A percentile compares a stretch with the other conserved stretches of the same genome.
Conservation (phyloP, 2,888 invertebrate genomes). For the Drosophila pseudotakahashii region DNA sequence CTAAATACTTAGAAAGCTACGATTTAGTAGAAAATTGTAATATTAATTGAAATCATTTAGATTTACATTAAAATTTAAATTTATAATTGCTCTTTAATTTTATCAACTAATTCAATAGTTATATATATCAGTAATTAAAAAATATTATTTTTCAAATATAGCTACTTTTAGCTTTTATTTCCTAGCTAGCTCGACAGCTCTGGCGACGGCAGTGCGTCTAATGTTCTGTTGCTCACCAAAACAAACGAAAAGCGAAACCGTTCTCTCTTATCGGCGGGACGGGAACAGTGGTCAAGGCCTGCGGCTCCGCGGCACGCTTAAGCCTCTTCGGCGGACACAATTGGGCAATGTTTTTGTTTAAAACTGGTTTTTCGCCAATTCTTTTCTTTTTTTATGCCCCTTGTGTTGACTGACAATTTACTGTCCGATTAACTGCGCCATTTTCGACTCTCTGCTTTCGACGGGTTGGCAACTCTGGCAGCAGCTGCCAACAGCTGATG, state of each 20-base stretch:
- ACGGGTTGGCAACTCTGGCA: slow-evolving; percentile 56
- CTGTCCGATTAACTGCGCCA: slow-evolving; percentile 46
- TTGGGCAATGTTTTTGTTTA: slow-evolving; percentile 28
- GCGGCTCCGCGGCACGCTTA: slow-evolving; percentile 1
- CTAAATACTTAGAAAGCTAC: too few relatives aligned
- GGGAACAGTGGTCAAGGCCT: slow-evolving; percentile 56
- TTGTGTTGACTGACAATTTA: slow-evolving; percentile 7
- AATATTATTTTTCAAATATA: too few relatives aligned
- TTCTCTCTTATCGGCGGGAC: slow-evolving; percentile 43
- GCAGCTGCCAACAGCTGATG: slow-evolving; percentile 62
- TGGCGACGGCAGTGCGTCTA: slow-evolving; percentile 46
- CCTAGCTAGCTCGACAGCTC: slow-evolving; percentile 3
- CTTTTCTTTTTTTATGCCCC: slow-evolving; percentile 16
- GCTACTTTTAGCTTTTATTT: background rate
- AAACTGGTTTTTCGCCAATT: slow-evolving; percentile 43
- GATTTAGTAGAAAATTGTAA: too few relatives aligned
- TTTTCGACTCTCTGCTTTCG: background rate
- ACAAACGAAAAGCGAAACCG: slow-evolving; percentile 39
- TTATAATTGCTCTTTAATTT: too few relatives aligned
- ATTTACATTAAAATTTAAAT: too few relatives aligned
- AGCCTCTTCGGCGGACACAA: slow-evolving; percentile 9
- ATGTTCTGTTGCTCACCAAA: slow-evolving; percentile 55
- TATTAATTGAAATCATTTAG: too few relatives aligned
- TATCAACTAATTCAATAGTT: too few relatives aligned
- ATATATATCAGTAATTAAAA: background rate